Base-by-base conservation (phyloP, 2,113 vertebrate species). In the Oxyura jamaicensis region DNA sequence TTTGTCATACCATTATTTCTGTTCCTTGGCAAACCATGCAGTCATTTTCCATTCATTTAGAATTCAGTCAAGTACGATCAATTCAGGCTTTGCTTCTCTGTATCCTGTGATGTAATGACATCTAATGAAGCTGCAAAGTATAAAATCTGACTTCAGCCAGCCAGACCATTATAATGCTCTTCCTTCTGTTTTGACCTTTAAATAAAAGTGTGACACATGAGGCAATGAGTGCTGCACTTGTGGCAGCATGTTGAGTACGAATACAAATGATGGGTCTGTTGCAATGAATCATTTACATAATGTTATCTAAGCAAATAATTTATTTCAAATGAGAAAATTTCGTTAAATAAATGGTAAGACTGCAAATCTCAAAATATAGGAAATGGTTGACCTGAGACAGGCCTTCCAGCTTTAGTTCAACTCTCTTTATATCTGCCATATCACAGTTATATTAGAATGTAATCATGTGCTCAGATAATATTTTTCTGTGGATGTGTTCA, bases 1-100 rank as follows among this genome's bases (percentile, higher is more conserved):
- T 91, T 90, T 80, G 17, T 83, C 62, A 46, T 78, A 62, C 73
- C 53, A 76, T 96, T 90, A 95, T 90, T 92, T 39, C 79, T 83
- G 28, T 39, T 86, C 29, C 33, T 88, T 81, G 46, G 90, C 52
- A 94, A 93, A 81, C 50, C 46, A 50, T 44, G 48, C 69, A 74
- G 90, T 93, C 72, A 88, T 90, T 96, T 92, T 92, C 80, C 69
- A 94, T 91, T 94, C 48, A 90, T 97, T 95, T 96, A 96, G 53
- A 93, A 93, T 96, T 95, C 76, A 94, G 93, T 83, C 75, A 96
- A 96, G 72, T 77, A 94, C 65, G 91, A 97, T 94, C 93, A 85
- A 71, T 96, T 90, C 83, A 86, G 79, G 46, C 76, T 93, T 91
- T 94, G 88, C 39, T 90, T 78, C 65, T 52, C 72, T 75, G 66